Evolutionary conservation across 2,888 invertebrate genomes (phyloP).

Genomic region (Campoplex capitator): DNA sequence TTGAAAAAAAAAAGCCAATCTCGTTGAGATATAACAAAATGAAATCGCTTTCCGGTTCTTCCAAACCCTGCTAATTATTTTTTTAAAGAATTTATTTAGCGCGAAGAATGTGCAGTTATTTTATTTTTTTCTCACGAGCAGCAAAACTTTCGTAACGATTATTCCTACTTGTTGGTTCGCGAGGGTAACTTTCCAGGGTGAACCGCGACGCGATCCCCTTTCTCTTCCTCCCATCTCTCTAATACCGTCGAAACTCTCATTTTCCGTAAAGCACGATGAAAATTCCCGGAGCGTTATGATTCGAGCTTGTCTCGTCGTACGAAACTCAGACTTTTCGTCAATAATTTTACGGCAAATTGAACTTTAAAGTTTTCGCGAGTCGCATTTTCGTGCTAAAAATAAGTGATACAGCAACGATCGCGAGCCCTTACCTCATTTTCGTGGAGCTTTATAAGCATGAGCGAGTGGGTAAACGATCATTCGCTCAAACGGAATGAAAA

Average conservation of each 20-base stretch:
- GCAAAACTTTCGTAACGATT: slow-evolving; percentile 1
- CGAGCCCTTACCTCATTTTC: slow-evolving; percentile 72
- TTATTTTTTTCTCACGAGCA: slow-evolving; percentile 1
- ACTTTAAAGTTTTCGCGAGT: slow-evolving; percentile 77
- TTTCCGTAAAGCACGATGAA: slow-evolving; percentile 71
- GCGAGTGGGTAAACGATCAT: slow-evolving; percentile 64
- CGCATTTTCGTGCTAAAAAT: slow-evolving; percentile 59
- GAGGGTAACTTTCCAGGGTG: slow-evolving; percentile 15
- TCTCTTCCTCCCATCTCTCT: background rate
- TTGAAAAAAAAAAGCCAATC: background rate
- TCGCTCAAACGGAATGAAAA: slow-evolving; percentile 71
- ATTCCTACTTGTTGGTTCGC: slow-evolving; percentile 9
- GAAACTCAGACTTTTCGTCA: slow-evolving; percentile 79
- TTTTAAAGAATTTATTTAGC: background rate
- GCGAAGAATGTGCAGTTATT: background rate
- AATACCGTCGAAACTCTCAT: slow-evolving; percentile 16
- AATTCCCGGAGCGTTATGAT: slow-evolving; percentile 83
- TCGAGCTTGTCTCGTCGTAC: slow-evolving; percentile 75
- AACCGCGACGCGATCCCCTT: slow-evolving; percentile 19
- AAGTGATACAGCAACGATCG: slow-evolving; percentile 39
- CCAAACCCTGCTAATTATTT: background rate
- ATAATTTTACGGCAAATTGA: slow-evolving; percentile 84
- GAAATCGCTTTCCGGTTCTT: background rate
- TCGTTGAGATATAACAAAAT: background rate
- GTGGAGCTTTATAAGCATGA: slow-evolving; percentile 54